Conservation (phyloP, 2,888 invertebrate species). For the Palloptera scutellata region DNA sequence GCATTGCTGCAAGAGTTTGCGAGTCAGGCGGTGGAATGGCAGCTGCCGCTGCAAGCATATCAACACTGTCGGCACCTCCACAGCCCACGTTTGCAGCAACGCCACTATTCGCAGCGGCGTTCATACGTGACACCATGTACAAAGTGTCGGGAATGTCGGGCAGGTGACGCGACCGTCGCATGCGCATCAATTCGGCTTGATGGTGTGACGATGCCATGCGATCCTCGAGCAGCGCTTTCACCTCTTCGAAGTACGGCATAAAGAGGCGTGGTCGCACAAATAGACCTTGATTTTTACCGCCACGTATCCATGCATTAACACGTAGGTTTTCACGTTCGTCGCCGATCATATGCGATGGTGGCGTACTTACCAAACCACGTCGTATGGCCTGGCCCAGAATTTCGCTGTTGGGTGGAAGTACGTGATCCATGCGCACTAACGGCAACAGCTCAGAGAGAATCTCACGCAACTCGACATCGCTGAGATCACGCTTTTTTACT, state of each 20-base stretch:
- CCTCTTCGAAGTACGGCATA: slow-evolving; percentile 94
- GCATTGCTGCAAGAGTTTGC: slow-evolving; percentile 79
- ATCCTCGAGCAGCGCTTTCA: slow-evolving; percentile 86
- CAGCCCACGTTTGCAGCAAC: slow-evolving; percentile 49
- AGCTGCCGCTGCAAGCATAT: slow-evolving; percentile 72
- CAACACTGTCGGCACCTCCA: slow-evolving; percentile 67
- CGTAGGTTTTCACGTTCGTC: slow-evolving; percentile 73
- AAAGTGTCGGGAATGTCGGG: slow-evolving; percentile 91
- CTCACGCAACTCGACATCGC: slow-evolving; percentile 86
- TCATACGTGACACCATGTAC: slow-evolving; percentile 77
- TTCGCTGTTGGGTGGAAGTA: slow-evolving; percentile 84
- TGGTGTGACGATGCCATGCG: slow-evolving; percentile 78
- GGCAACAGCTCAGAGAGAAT: slow-evolving; percentile 84
- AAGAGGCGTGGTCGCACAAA: slow-evolving; percentile 88
- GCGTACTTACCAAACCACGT: slow-evolving; percentile 80
- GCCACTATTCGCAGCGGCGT: slow-evolving; percentile 52
- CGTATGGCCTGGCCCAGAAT: slow-evolving; percentile 74
- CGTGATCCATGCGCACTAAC: slow-evolving; percentile 87
- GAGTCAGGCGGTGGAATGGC: slow-evolving; percentile 80
- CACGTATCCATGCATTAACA: slow-evolving; percentile 82
- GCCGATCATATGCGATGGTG: slow-evolving; percentile 86
- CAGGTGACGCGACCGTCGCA: slow-evolving; percentile 76
- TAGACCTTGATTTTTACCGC: slow-evolving; percentile 74
- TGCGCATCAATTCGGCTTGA: slow-evolving; percentile 76
- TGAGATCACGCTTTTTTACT: slow-evolving; percentile 80